Conservation (phyloP, 2,113 vertebrate species). For the human (Homo sapiens) region DNA sequence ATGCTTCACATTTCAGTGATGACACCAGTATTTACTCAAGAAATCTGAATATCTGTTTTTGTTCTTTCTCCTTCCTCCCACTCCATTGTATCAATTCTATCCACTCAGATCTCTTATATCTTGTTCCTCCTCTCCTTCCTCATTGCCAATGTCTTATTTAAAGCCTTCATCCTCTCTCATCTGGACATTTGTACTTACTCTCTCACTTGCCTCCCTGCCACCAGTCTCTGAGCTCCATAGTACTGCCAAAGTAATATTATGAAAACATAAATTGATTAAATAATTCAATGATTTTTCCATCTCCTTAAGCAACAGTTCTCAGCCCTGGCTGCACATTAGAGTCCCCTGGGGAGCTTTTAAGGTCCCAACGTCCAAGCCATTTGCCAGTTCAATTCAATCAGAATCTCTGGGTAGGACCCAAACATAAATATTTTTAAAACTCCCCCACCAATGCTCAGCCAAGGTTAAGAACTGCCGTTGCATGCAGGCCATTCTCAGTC, state of each 20-base stretch:
- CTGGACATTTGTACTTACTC: background rate
- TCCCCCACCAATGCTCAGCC: background rate
- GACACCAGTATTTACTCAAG: background rate
- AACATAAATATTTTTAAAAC: background rate
- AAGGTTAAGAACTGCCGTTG: background rate
- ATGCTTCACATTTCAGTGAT: background rate
- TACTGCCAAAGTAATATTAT: background rate
- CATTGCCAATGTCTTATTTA: background rate
- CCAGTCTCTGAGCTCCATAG: background rate
- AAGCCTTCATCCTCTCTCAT: background rate
- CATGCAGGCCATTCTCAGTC: background rate
- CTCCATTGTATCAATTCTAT: background rate
- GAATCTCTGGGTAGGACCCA: background rate
- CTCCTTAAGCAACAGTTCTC: background rate
- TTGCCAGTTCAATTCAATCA: background rate
- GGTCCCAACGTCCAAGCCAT: background rate
- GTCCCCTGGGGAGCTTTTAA: background rate
- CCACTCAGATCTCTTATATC: background rate
- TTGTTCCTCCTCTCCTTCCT: background rate
- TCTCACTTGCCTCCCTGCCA: background rate
- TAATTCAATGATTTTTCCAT: background rate
- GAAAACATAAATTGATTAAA: background rate
- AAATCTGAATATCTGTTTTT: background rate
- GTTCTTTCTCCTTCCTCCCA: background rate
- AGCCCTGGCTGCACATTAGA: background rate